Evolutionary conservation across 2,113 vertebrate species (phyloP).

Genomic region (Panthera uncia): DNA sequence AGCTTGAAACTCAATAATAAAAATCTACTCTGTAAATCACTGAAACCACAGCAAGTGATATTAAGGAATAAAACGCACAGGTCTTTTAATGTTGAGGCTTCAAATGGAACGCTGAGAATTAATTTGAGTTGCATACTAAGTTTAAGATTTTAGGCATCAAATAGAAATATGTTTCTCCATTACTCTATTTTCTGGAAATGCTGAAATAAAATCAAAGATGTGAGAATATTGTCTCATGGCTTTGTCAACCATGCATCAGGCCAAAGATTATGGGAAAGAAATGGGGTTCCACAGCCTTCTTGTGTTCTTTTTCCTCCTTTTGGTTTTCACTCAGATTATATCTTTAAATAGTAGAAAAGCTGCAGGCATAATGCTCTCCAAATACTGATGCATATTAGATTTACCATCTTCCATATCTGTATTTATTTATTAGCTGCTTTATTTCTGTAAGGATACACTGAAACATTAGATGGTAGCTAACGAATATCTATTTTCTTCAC

Average conservation of each 20-base stretch:
- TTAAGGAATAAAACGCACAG: conserved; percentile 11
- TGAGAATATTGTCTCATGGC: background rate
- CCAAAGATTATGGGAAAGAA: background rate
- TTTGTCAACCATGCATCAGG: conserved; percentile 12
- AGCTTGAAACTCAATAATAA: conserved; percentile 42
- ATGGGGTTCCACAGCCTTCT: background rate
- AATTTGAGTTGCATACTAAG: conserved; percentile 34
- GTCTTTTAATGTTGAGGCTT: conserved; percentile 8
- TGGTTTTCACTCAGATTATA: background rate
- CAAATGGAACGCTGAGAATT: conserved; percentile 42
- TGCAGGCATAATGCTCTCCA: background rate
- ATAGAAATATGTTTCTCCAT: conserved; percentile 32
- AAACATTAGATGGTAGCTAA: background rate
- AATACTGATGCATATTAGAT: background rate
- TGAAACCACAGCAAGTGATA: background rate
- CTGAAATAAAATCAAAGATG: conserved; percentile 48
- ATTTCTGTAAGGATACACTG: background rate
- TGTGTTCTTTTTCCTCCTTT: background rate
- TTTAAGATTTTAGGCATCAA: conserved; percentile 26
- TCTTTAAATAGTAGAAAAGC: background rate
- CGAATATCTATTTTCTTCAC: background rate
- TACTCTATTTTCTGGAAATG: conserved; percentile 42
- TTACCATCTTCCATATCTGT: background rate
- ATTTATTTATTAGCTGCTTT: background rate
- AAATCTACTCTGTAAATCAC: conserved; percentile 38